Evolutionary conservation across 2,113 vertebrate species (phyloP).

Genomic region (Chamaea fasciata): DNA sequence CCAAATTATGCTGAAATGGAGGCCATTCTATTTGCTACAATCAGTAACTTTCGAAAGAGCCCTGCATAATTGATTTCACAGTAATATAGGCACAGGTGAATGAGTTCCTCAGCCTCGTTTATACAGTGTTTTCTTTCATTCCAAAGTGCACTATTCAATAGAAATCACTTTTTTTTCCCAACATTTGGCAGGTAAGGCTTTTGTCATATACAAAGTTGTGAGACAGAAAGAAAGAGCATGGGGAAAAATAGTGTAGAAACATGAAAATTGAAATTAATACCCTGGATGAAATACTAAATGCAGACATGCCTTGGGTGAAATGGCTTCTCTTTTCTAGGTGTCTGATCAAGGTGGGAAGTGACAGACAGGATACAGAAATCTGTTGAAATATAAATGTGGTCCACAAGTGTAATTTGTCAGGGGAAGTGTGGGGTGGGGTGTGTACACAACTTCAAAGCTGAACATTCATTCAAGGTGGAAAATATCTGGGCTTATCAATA

Average conservation of each 20-base stretch:
- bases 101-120: slow-evolving; percentile 73
- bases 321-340: neutral
- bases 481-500: neutral
- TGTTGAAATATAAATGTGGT: neutral
- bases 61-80: slow-evolving; percentile 81
- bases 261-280: slow-evolving; percentile 71
- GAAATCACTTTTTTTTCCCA: slow-evolving; percentile 67
- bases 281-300: slow-evolving; percentile 56
- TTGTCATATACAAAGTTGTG: slow-evolving; percentile 48
- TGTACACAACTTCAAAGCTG: neutral
- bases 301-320: slow-evolving; percentile 41
- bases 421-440: fast-evolving
- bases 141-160: slow-evolving; percentile 73
- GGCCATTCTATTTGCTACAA: slow-evolving; percentile 82
- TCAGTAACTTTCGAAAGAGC: slow-evolving; percentile 77
- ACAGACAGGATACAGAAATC: neutral
- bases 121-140: slow-evolving; percentile 78
- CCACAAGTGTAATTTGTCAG: neutral
- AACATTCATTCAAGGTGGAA: neutral
- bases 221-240: neutral
- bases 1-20: slow-evolving; percentile 80
- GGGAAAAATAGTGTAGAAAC: slow-evolving; percentile 5
- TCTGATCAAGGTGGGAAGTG: neutral
- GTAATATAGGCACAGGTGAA: slow-evolving; percentile 79
- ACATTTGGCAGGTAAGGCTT: slow-evolving; percentile 71